These are phyloP conservation scores for Lycaon pictus DNA, from an alignment of 2,113 vertebrate species.

Conservation along the genomic window DNA sequence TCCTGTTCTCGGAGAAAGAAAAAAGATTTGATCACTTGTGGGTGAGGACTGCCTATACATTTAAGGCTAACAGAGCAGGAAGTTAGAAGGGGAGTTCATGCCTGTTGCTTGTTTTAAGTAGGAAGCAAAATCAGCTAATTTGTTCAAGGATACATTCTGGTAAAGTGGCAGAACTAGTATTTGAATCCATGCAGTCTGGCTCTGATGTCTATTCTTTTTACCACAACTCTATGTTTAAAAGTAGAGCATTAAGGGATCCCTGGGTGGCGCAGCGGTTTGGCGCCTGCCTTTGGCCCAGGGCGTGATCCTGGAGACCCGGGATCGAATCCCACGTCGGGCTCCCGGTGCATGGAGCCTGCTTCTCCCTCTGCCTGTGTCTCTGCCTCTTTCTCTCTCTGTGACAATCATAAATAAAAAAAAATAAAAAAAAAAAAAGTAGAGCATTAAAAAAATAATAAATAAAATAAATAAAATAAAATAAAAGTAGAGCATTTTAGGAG, in stretches of 20 bases:
- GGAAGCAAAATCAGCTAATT: neutral
- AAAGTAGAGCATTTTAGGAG: neutral
- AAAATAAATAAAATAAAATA: neutral
- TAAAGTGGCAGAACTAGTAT: neutral
- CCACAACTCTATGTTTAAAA: neutral
- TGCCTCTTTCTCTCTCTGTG: no score
- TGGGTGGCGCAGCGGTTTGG: no score
- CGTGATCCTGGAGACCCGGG: no score
- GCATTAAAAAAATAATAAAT: neutral
- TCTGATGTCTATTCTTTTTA: neutral
- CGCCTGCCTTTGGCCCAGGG: no score
- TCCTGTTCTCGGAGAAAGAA: neutral
- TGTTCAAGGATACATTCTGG: neutral
- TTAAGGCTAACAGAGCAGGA: neutral
- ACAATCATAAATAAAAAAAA: no score
- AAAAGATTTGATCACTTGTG: neutral
- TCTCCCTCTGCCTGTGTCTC: no score
- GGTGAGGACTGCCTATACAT: neutral
- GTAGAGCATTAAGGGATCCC: no score
- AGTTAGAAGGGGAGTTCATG: neutral
- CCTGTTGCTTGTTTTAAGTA: conserved; percentile 5
- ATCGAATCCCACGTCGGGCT: no score
- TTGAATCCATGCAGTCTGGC: neutral
- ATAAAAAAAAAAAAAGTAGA: no score
- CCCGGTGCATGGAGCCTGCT: no score